Evolutionary conservation across 2,113 vertebrate genomes (phyloP), one percentile per base, ranked within the genome.

Genomic region (Siniperca knerii): DNA sequence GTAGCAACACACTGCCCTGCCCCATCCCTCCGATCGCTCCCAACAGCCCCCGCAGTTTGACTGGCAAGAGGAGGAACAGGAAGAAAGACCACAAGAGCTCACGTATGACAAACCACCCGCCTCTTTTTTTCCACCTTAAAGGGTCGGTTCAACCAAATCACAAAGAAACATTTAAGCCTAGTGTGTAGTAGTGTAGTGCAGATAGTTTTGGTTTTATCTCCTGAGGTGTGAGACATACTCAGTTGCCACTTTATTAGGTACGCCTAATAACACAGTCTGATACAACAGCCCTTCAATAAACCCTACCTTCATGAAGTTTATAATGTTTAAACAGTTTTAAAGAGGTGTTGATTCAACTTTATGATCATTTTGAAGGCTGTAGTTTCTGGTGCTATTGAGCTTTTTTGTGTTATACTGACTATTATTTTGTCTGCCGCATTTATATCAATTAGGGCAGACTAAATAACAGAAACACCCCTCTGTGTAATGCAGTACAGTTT

Each of bases 31-130:
- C 92, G 2, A 29, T 95, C 1, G 96, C 96, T 60, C 97, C 98
- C 78, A 95, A 96, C 94, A 99, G 97, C 90, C 98, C 98, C 23
- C 96, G 96, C 48, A 95, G 95, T 78, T 96, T 96, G 1, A 94
- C 96, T 54, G 93, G 96, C 92, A 96, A 95, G 93, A 96, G 97
- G 92, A 96, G 97, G 85, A 96, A 95, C 88, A 96, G 96, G 85
- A 97, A 97, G 87, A 97, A 97, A 89, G 98, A 99, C 57, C 97
- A 98, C 94, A 98, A 97, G 90, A 99, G 98, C 91, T 99, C 97
- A 55, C 0, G 98, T 99, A 96, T 95, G 97, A 88, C 6, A 55
- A 70, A 61, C 8, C 2, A 1, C 58, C 15, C 20, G 42, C 4
- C 20, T 68, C 52, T 37, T 23, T 37, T 8, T 37, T 46, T 35